These are phyloP conservation scores for Dione juno DNA, from an alignment of 2,888 invertebrate species.

Conservation along the genomic window DNA sequence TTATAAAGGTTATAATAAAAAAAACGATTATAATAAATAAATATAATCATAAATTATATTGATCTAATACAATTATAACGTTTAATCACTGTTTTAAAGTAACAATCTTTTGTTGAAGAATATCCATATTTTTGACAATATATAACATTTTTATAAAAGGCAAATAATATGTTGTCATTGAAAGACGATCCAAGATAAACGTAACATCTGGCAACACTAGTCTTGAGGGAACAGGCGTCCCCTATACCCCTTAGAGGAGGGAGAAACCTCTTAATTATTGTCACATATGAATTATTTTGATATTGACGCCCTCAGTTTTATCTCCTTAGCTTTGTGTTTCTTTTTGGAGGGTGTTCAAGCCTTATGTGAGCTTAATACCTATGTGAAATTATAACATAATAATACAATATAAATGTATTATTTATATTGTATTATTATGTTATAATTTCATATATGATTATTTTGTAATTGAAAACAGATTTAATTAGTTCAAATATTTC, in stretches of 20 bases:
- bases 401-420: neutral
- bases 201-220: slow-evolving; percentile 27
- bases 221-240: slow-evolving; percentile 56
- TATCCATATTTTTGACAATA: too few relatives aligned
- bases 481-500: too few relatives aligned
- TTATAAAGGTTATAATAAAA: neutral
- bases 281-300: slow-evolving; percentile 80
- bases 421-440: neutral
- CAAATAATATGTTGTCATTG: neutral
- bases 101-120: neutral
- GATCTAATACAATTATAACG: neutral
- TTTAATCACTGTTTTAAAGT: neutral
- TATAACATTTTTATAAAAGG: neutral
- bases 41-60: neutral
- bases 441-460: neutral
- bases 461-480: neutral
- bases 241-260: slow-evolving; percentile 55
- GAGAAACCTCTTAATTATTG: slow-evolving; percentile 74
- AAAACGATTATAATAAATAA: too few relatives aligned
- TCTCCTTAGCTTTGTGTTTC: slow-evolving; percentile 52
- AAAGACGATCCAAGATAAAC: slow-evolving; percentile 18
- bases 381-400: neutral
- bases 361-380: neutral
- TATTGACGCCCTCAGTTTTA: slow-evolving; percentile 64
- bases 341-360: slow-evolving; percentile 33